Evolutionary conservation across 2,797 vertebrate genomes (phyloP), one percentile per base, ranked within the genome.

Genomic region (Danio jaintianensis): DNA sequence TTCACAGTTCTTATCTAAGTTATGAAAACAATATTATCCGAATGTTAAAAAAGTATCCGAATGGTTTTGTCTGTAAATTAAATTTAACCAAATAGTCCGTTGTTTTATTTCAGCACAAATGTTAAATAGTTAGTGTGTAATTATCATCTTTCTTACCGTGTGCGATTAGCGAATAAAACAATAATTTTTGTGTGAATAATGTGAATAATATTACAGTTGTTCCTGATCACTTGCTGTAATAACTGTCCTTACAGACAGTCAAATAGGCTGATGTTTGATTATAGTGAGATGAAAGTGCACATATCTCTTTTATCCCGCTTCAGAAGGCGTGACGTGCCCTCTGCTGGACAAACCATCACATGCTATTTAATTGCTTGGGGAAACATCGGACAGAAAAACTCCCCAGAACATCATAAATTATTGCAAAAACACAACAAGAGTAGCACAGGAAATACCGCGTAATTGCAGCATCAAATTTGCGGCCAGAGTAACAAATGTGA

Each of bases 301-400:
- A 59, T 10, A 20, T 6, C 36, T 42, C 20, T 16, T 22, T 16
- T 20, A 59, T 7, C 4, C 7, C 5, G 18, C 10, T 79, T 76
- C 45, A 38, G 64, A 72, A 83, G 82, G 82, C 36, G 36, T 50
- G 20, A 85, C 50, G 76, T 70, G 79, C 79, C 84, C 81, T 58
- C 84, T 85, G 71, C 84, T 85, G 84, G 79, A 52, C 42, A 18
- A 53, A 45, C 5, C 2, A 5, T 7, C 29, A 55, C 20, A 43
- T 11, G 15, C 1, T 3, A 18, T 43, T 13, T 36, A 63, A 53
- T 50, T 50, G n/a, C 55, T 9, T 40, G 22, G 8, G 2, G 29
- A 61, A 50, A 69, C 11, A 40, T 40, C 55, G 43, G 42, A 56
- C 20, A 38, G 64, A 58, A 58, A 55, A 59, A 29, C 36, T 29